These are phyloP conservation scores for Drosophila mayaguana DNA, from an alignment of 2,888 invertebrate species.

Conservation along the genomic window DNA sequence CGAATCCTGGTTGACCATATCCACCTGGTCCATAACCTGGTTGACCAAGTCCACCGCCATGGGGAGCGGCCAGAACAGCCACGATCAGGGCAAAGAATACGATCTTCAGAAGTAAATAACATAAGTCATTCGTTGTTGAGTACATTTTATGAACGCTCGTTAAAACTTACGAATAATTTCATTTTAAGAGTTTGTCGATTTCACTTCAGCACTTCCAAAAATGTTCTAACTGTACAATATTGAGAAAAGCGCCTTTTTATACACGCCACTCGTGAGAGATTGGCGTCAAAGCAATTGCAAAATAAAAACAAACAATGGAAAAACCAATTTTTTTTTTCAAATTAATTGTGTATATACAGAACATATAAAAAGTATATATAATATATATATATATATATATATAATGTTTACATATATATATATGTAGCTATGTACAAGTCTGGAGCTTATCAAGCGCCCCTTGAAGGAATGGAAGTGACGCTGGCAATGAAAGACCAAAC, in stretches of 20 bases:
- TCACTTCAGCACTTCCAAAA: conserved; percentile 31
- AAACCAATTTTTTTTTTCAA: neutral
- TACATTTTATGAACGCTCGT: neutral
- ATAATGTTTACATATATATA: neutral
- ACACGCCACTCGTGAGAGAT: conserved; percentile 19
- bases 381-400: neutral
- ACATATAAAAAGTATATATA: too few relatives aligned
- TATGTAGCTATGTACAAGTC: neutral
- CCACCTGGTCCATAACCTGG: conserved; percentile 35
- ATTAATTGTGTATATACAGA: too few relatives aligned
- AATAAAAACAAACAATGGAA: conserved; percentile 16
- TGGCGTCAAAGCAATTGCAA: neutral
- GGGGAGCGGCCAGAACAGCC: conserved; percentile 48
- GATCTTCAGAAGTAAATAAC: conserved; percentile 40
- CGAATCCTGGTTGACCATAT: conserved; percentile 40
- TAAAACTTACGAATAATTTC: conserved; percentile 68
- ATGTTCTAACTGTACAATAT: conserved; percentile 39
- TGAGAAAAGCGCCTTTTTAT: conserved; percentile 43
- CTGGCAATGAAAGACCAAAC: neutral
- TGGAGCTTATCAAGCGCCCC: neutral
- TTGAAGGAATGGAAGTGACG: neutral
- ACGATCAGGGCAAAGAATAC: conserved; percentile 67
- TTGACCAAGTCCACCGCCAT: conserved; percentile 37
- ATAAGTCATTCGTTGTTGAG: neutral
- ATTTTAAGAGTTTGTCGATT: conserved; percentile 47